Percentiles rank a stretch among this genome's conserved stretches.
Conservation (phyloP, 2,888 invertebrate genomes). For the Dryobota labecula region DNA sequence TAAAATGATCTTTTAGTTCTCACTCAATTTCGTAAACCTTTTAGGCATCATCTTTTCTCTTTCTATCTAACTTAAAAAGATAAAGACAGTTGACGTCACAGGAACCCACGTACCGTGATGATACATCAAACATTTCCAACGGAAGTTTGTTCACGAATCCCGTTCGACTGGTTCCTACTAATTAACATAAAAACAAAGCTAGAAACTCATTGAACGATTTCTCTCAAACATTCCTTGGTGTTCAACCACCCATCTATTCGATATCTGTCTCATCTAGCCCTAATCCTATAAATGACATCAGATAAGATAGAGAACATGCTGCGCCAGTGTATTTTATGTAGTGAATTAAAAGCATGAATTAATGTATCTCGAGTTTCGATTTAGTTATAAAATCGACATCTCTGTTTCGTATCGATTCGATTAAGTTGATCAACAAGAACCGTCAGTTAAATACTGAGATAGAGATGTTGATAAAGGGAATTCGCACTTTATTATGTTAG, state of each 20-base stretch:
- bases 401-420: conserved; percentile 67
- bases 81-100: conserved; percentile 64
- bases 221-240: conserved; percentile 84
- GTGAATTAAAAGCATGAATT: conserved; percentile 74
- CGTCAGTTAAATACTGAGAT: conserved; percentile 24
- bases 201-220: conserved; percentile 87
- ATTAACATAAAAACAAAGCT: conserved; percentile 89
- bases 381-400: conserved; percentile 70
- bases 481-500: conserved; percentile 1
- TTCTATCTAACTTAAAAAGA: conserved; percentile 54
- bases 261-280: conserved; percentile 87
- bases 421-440: conserved; percentile 64
- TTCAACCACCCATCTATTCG: conserved; percentile 83
- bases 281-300: conserved; percentile 90
- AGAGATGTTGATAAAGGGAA: not conserved
- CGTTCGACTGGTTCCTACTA: conserved; percentile 80
- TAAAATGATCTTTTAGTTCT: conserved; percentile 75
- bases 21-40: conserved; percentile 64
- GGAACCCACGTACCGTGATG: conserved; percentile 75
- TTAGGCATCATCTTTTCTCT: conserved; percentile 56
- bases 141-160: conserved; percentile 83
- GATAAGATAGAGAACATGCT: conserved; percentile 82
- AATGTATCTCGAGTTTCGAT: conserved; percentile 70
- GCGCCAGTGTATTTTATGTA: conserved; percentile 72
- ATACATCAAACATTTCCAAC: conserved; percentile 81